Conservation (phyloP, 2,113 vertebrate genomes). For the Haemorhous mexicanus region DNA sequence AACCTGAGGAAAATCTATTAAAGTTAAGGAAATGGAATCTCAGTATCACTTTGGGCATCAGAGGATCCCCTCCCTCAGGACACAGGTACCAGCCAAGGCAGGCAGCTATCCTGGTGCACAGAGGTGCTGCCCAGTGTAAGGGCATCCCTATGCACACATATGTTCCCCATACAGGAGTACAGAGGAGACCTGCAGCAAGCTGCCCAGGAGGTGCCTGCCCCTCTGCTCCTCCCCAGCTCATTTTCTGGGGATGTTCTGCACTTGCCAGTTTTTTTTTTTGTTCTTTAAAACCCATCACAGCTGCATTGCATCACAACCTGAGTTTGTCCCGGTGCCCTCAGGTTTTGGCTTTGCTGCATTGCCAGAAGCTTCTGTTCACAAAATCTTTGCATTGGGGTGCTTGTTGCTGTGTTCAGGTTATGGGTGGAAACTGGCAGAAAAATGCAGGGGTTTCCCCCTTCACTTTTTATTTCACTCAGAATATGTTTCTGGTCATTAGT, state of each 20-base stretch:
- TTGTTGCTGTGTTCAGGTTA: not conserved
- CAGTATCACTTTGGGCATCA: not conserved
- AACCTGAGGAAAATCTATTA: not conserved
- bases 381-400: not conserved
- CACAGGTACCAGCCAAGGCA: not conserved
- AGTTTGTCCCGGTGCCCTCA: accelerated
- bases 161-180: accelerated
- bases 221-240: not conserved
- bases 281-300: not conserved
- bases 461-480: not conserved
- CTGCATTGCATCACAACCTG: not conserved
- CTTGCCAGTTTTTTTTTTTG: not conserved
- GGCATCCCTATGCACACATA: accelerated
- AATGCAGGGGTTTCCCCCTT: accelerated
- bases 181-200: not conserved
- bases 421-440: not conserved
- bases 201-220: not conserved
- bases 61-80: not conserved
- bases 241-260: not conserved
- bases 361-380: accelerated
- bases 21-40: not conserved
- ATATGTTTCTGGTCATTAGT: not conserved
- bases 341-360: not conserved
- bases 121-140: not conserved
- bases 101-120: not conserved